These are phyloP conservation scores for Drosophila fuyamai DNA, from an alignment of 1,140 invertebrate species.

Conservation along the genomic window DNA sequence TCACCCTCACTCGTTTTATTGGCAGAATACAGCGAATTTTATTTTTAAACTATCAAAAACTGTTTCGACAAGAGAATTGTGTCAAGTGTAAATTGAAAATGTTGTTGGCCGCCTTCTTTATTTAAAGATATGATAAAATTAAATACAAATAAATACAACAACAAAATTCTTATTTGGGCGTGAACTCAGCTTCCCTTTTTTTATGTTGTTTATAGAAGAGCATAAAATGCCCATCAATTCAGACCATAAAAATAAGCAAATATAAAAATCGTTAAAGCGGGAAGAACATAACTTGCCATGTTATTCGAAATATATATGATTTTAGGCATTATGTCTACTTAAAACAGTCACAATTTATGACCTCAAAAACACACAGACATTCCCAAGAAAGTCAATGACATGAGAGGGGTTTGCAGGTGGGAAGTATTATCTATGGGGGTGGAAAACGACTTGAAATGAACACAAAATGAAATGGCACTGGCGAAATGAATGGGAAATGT, in stretches of 20 bases:
- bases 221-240: constrained; percentile 36
- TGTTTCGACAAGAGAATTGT: constrained; percentile 59
- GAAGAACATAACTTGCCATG: constrained; percentile 19
- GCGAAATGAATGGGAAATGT: constrained; percentile 47
- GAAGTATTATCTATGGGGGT: constrained; percentile 24
- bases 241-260: constrained; percentile 28
- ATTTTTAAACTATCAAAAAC: constrained; percentile 75
- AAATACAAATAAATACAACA: constrained; percentile 2
- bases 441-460: constrained; percentile 10
- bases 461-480: constrained; percentile 28
- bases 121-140: constrained; percentile 34
- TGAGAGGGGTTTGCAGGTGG: constrained; percentile 8
- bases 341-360: constrained; percentile 39
- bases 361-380: constrained; percentile 22
- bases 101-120: constrained; percentile 13
- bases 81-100: constrained; percentile 70
- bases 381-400: constrained; percentile 65
- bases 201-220: constrained; percentile 15
- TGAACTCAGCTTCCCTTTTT: constrained; percentile 3
- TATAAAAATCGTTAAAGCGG: constrained; percentile 37
- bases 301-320: constrained; percentile 17
- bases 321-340: constrained; percentile 28
- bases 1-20: constrained; percentile 42
- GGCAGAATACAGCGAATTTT: constrained; percentile 56
- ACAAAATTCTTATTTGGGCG: constrained; percentile 26